These are phyloP conservation scores for Phodopus roborovskii DNA, from an alignment of 2,113 vertebrate species.

Conservation along the genomic window DNA sequence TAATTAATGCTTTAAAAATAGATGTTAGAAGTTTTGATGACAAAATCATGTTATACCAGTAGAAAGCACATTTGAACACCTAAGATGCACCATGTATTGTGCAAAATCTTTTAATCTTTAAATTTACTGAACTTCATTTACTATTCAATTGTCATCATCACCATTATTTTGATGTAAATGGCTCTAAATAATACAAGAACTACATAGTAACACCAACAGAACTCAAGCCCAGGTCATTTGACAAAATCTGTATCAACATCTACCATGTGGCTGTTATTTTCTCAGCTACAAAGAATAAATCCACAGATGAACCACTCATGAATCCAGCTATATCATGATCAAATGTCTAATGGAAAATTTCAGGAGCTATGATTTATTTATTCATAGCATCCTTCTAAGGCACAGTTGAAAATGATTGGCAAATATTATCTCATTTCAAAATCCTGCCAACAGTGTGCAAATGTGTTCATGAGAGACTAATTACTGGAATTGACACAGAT, in stretches of 20 bases:
- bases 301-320: background rate
- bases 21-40: background rate
- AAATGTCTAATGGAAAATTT: background rate
- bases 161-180: background rate
- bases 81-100: rapidly evolving
- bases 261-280: background rate
- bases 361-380: background rate
- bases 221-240: background rate
- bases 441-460: background rate
- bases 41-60: background rate
- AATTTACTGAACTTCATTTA: background rate
- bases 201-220: background rate
- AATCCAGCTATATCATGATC: background rate
- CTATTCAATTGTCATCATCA: background rate
- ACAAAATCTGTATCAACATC: background rate
- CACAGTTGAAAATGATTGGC: background rate
- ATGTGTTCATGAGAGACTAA: background rate
- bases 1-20: background rate
- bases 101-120: background rate
- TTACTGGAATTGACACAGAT: background rate
- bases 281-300: rapidly evolving
- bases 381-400: background rate
- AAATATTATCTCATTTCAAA: background rate
- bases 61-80: background rate
- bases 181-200: background rate